A percentile compares a stretch with the other conserved stretches of the same genome.
phyloP scores from a whole-genome alignment of 2,113 vertebrate genomes.

The Gymnogyps californianus region DNA sequence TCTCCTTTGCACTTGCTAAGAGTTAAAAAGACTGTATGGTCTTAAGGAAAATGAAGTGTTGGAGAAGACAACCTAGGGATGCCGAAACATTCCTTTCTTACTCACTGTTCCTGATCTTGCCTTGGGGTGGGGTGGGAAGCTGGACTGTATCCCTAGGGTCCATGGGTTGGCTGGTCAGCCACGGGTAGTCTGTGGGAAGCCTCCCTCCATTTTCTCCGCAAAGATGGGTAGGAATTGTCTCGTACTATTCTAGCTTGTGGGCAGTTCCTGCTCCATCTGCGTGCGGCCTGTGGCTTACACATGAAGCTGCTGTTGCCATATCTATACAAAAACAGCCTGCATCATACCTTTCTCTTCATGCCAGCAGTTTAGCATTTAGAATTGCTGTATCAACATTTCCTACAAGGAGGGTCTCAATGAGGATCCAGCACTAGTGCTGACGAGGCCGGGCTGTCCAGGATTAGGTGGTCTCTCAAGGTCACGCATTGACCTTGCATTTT shows the following conservation, averaged over 20 bases:
- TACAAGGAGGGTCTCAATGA: not conserved
- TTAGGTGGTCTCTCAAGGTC: not conserved
- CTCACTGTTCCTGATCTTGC: not conserved
- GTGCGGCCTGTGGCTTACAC: not conserved
- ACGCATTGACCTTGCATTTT: not conserved
- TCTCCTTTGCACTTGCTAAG: not conserved
- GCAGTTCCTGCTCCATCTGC: not conserved
- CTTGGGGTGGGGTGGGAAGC: not conserved
- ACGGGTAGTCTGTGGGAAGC: not conserved
- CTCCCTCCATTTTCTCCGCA: fast-evolving
- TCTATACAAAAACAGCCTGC: not conserved
- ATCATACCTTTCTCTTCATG: not conserved
- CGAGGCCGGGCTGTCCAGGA: not conserved
- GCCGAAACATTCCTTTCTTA: not conserved
- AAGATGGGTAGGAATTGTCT: not conserved
- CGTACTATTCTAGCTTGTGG: not conserved
- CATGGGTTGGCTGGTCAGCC: not conserved
- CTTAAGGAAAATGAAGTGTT: not conserved
- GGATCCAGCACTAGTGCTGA: not conserved
- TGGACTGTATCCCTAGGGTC: not conserved
- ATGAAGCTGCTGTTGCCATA: not conserved
- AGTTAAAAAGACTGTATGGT: not conserved
- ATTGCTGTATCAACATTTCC: not conserved
- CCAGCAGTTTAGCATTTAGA: not conserved
- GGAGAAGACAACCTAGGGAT: not conserved